A percentile compares a stretch with the other conserved stretches of the same genome.
Conservation (phyloP, 2,113 vertebrate genomes). For the Aix galericulata region DNA sequence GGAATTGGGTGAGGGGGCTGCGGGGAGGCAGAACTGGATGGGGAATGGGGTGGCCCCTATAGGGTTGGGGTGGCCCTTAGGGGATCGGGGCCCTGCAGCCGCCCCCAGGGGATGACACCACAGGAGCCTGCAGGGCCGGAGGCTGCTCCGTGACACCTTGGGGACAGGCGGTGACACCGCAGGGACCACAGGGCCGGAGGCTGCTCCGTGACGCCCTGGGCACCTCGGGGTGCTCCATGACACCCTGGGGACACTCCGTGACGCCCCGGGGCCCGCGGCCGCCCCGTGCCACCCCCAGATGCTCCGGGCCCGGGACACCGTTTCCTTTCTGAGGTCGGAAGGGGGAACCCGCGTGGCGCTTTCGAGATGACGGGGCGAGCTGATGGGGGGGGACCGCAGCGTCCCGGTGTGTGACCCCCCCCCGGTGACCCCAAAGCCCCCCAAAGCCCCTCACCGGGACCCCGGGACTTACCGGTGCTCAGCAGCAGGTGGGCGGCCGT, state of each 20-base stretch:
- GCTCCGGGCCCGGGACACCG: not conserved
- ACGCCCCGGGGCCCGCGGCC: not conserved
- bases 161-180: too few species aligned
- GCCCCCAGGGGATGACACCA: too few species aligned
- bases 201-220: not conserved
- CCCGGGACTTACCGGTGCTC: not conserved
- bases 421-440: not conserved
- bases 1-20: too few species aligned
- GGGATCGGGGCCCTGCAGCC: not conserved
- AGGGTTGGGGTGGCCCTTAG: too few species aligned
- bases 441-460: not conserved
- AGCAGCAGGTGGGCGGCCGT: not conserved
- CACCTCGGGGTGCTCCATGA: not conserved
- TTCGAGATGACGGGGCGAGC: not conserved
- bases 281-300: not conserved
- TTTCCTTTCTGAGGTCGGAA: not conserved
- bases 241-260: not conserved
- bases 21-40: too few species aligned
- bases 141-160: not conserved
- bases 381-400: not conserved
- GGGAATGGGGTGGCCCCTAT: not conserved
- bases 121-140: accelerated
- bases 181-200: too few species aligned
- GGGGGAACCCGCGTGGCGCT: not conserved
- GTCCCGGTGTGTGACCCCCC: not conserved